Conservation (phyloP, 2,797 vertebrate genomes). For the Tiaroga cobitis region DNA sequence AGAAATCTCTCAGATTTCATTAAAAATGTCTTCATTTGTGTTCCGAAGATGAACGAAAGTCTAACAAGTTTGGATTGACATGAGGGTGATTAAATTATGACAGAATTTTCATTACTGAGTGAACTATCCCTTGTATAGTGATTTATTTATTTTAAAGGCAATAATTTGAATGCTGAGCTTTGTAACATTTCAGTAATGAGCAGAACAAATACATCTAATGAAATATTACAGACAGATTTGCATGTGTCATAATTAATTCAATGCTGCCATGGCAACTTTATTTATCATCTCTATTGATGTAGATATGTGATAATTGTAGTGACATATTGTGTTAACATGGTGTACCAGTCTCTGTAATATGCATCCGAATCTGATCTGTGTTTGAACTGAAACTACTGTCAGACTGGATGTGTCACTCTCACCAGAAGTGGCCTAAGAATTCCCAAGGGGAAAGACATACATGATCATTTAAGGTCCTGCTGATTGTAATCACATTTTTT, state of each 20-base stretch:
- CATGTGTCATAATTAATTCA: not conserved
- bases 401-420: not conserved
- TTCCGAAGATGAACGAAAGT: not conserved
- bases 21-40: not conserved
- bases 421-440: not conserved
- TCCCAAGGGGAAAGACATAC: not conserved
- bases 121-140: not conserved
- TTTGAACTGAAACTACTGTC: not conserved
- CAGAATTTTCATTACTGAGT: not conserved
- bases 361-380: not conserved
- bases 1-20: not conserved
- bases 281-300: not conserved
- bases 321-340: not conserved
- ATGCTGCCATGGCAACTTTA: not conserved
- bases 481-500: slow-evolving; percentile 6
- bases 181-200: not conserved
- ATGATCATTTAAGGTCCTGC: not conserved
- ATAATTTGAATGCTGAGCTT: not conserved
- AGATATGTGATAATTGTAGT: not conserved
- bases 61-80: not conserved
- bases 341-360: not conserved
- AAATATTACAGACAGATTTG: not conserved
- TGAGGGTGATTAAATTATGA: not conserved
- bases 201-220: not conserved
- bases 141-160: not conserved